Conservation (phyloP, 2,113 vertebrate species). For the Deroptyus accipitrinus region DNA sequence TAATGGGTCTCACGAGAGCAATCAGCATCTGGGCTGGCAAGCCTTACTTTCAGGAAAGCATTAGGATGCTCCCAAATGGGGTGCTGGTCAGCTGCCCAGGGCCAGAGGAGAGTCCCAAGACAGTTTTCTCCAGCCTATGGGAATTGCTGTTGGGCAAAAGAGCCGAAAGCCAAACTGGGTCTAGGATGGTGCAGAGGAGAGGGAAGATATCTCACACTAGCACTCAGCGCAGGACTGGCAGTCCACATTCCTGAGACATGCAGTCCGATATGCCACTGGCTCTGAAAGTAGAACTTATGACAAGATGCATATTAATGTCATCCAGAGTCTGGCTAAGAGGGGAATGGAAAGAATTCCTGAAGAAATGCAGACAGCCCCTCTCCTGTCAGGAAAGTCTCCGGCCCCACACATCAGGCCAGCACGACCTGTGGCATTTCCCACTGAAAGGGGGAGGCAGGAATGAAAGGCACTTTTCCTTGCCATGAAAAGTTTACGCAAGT, state of each 20-base stretch:
- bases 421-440: neutral
- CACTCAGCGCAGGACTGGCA: neutral
- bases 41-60: neutral
- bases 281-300: neutral
- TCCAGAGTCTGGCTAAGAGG: conserved; percentile 12
- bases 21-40: neutral
- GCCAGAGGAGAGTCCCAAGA: neutral
- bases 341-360: conserved; percentile 62
- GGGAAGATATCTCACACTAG: neutral
- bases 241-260: neutral
- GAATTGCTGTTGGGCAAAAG: neutral
- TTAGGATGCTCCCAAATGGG: neutral
- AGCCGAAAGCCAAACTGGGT: neutral
- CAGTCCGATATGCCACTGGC: neutral
- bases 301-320: conserved; percentile 34
- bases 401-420: neutral
- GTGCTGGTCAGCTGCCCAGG: neutral
- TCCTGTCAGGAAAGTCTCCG: neutral
- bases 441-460: conserved; percentile 50
- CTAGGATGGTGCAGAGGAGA: neutral
- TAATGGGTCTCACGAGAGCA: rapidly evolving
- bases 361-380: conserved; percentile 37
- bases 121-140: neutral
- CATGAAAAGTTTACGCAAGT: conserved; percentile 17
- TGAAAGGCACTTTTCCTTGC: conserved; percentile 34